Percentiles rank a stretch among this genome's conserved stretches.
Conservation (phyloP, 2,888 invertebrate species). For the Melinaea marsaeus region DNA sequence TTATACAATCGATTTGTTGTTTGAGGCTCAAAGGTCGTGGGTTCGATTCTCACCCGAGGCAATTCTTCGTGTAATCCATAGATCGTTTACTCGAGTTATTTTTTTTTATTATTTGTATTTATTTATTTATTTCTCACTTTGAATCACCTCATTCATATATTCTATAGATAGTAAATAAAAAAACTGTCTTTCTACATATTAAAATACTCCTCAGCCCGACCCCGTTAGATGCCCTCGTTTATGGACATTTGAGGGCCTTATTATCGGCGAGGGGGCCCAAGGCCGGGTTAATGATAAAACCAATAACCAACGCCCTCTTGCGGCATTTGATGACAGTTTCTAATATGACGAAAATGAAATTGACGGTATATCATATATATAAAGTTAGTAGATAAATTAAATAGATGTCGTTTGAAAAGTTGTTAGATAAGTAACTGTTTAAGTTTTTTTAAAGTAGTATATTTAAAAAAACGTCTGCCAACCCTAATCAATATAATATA, state of each 20-base stretch:
- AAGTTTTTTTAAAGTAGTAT: background rate
- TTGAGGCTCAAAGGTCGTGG: too few relatives aligned
- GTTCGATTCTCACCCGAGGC: too few relatives aligned
- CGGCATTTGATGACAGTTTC: slow-evolving; percentile 51
- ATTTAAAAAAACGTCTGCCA: background rate
- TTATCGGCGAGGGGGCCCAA: slow-evolving; percentile 59
- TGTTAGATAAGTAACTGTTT: background rate
- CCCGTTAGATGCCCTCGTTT: slow-evolving; percentile 87
- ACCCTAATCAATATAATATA: background rate
- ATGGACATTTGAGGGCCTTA: slow-evolving; percentile 79
- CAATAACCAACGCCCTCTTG: slow-evolving; percentile 64
- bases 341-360: slow-evolving; percentile 47
- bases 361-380: slow-evolving; percentile 49
- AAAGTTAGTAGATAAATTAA: too few relatives aligned
- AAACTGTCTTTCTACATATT: background rate
- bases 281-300: slow-evolving; percentile 54
- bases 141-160: too few relatives aligned
- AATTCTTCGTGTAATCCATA: too few relatives aligned
- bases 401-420: too few relatives aligned
- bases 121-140: too few relatives aligned
- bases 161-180: too few relatives aligned
- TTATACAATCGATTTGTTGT: background rate
- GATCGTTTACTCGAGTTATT: too few relatives aligned
- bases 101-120: too few relatives aligned
- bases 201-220: slow-evolving; percentile 77